These are phyloP conservation scores for Matsumurasca onukii DNA, from an alignment of 1,140 invertebrate genomes.

Conservation along the genomic window DNA sequence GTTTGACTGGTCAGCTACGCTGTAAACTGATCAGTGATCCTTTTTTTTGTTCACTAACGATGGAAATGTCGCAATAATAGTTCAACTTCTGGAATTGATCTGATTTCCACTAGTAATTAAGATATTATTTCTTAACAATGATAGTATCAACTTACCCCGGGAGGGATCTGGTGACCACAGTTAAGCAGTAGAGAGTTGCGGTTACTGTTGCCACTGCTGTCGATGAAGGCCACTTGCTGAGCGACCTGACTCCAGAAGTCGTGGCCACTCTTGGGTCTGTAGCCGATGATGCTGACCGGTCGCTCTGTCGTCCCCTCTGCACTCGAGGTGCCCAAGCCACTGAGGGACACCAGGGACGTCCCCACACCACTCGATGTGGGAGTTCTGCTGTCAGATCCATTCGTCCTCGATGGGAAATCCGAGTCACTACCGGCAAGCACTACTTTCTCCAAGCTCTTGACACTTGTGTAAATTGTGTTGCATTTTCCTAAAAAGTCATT, in stretches of 20 bases:
- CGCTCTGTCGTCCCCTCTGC: constrained; percentile 18
- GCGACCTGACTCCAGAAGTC: constrained; percentile 46
- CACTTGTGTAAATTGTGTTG: not conserved
- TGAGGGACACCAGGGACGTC: constrained; percentile 21
- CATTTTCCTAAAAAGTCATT: not conserved
- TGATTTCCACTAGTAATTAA: too few relatives aligned
- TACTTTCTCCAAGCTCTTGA: not conserved
- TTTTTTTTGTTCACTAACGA: too few relatives aligned
- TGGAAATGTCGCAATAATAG: too few relatives aligned
- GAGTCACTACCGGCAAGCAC: not conserved
- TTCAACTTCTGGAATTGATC: too few relatives aligned
- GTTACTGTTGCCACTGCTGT: constrained; percentile 39
- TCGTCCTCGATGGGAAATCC: not conserved
- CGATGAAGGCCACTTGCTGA: constrained; percentile 45
- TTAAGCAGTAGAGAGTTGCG: constrained; percentile 29
- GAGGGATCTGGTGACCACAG: constrained; percentile 29
- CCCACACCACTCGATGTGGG: constrained; percentile 22
- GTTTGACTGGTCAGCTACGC: too few relatives aligned
- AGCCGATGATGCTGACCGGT: not conserved
- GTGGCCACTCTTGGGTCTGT: not conserved
- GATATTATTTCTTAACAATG: too few relatives aligned
- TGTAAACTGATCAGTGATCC: too few relatives aligned
- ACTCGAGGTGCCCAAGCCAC: constrained; percentile 20
- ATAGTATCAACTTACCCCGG: constrained; percentile 34
- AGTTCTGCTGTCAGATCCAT: not conserved